Percentiles rank a stretch among this genome's conserved stretches.
Conservation (phyloP, 2,888 invertebrate genomes). For the Lumbricus terrestris region DNA sequence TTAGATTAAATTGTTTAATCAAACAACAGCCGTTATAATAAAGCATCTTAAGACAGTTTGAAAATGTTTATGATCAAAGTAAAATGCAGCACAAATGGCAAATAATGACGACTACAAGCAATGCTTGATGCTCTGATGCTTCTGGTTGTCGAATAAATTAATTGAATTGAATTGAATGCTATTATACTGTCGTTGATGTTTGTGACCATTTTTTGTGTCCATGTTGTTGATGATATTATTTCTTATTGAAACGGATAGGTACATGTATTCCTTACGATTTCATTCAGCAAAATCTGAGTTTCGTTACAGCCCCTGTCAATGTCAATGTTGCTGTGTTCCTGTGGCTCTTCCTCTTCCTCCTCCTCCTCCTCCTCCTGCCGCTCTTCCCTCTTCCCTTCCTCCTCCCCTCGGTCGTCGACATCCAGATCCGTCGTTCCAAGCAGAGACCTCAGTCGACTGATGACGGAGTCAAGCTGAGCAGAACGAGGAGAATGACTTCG, state of each 20-base stretch:
- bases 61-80: background rate
- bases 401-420: background rate
- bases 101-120: background rate
- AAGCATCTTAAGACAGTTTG: background rate
- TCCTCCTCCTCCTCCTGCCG: no score
- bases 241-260: background rate
- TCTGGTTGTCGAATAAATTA: no score
- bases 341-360: no score
- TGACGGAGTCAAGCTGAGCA: background rate
- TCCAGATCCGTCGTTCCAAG: background rate
- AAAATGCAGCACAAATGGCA: no score
- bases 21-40: no score
- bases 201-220: no score
- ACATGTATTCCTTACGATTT: background rate
- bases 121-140: no score
- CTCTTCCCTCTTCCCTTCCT: no score
- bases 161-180: no score
- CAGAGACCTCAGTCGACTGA: background rate
- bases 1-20: no score
- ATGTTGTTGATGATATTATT: background rate
- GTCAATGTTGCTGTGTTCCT: background rate
- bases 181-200: no score
- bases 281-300: background rate
- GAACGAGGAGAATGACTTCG: background rate
- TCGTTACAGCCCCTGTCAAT: background rate